Conservation (phyloP, 35 echinoderm and acorn worm species). For the Anneissia japonica region DNA sequence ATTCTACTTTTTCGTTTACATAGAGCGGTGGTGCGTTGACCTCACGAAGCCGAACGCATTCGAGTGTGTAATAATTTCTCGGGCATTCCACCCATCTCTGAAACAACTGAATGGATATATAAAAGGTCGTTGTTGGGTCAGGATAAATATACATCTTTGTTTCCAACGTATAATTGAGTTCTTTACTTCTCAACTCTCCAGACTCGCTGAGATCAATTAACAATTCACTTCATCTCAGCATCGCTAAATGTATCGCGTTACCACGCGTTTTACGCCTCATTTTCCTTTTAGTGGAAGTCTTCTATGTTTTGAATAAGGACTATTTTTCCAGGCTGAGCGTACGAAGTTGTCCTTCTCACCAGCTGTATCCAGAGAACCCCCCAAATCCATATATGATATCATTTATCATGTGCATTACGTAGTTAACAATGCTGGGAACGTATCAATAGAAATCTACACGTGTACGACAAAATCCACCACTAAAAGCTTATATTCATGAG, state of each 20-base stretch:
- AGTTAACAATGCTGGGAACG: not conserved
- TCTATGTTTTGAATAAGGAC: not conserved
- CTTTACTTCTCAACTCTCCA: not conserved
- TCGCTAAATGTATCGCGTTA: not conserved
- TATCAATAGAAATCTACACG: not conserved
- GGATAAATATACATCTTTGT: not conserved
- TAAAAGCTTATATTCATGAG: not conserved
- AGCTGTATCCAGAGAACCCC: not conserved
- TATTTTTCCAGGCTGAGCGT: not conserved
- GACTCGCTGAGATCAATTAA: not conserved
- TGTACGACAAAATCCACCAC: not conserved
- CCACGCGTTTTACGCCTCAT: not conserved
- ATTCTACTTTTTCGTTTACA: not conserved
- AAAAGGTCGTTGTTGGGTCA: not conserved
- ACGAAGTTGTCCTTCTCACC: not conserved
- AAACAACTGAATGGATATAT: not conserved
- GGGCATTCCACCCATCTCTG: not conserved
- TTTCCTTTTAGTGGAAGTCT: too few species aligned
- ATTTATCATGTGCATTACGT: not conserved
- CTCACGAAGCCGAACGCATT: not conserved
- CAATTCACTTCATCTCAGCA: not conserved
- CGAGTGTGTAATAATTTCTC: not conserved
- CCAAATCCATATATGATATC: not conserved
- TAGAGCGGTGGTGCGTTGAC: not conserved
- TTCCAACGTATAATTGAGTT: not conserved